Evolutionary conservation across 2,113 vertebrate species (phyloP).

Genomic region (Prinia subflava): DNA sequence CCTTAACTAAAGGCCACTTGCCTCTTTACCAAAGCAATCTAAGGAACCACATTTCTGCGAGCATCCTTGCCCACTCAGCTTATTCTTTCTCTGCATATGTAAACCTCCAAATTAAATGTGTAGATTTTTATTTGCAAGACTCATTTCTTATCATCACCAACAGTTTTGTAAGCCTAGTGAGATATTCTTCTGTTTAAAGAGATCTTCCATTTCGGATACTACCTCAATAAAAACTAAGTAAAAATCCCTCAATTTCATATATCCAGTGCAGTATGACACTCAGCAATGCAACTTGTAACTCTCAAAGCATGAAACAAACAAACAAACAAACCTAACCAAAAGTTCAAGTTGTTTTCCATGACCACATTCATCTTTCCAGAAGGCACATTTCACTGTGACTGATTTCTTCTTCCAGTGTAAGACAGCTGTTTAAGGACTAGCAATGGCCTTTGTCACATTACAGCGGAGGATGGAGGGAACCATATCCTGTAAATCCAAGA

Average conservation of each 20-base stretch:
- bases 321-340: background rate
- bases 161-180: background rate
- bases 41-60: background rate
- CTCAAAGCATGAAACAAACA: background rate
- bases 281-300: background rate
- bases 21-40: background rate
- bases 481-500: background rate
- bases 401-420: background rate
- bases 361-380: background rate
- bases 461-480: background rate
- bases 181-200: background rate
- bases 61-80: background rate
- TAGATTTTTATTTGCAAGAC: background rate
- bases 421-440: background rate
- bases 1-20: background rate
- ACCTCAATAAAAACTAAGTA: background rate
- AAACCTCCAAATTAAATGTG: background rate
- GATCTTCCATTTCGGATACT: background rate
- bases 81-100: background rate
- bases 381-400: background rate
- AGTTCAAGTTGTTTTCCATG: background rate
- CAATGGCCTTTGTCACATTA: background rate
- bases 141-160: background rate
- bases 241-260: background rate
- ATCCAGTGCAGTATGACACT: background rate